Evolutionary conservation across 23 tunicate genomes (phyloP), one percentile per base, ranked within the genome.

Genomic region (Styela clava): DNA sequence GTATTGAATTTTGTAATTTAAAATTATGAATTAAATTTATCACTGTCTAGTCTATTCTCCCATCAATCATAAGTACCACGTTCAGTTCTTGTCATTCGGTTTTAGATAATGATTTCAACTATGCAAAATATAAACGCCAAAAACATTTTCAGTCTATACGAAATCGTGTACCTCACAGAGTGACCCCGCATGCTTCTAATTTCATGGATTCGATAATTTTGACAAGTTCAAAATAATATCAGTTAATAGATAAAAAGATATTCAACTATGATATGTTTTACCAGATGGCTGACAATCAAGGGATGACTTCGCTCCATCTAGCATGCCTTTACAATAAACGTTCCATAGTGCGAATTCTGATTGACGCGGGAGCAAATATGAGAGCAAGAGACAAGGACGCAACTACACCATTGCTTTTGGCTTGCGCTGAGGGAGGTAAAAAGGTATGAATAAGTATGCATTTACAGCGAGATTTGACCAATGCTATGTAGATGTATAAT

Each of bases 351-450:
- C 68, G 61, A n/a, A 72, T 88, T 16, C 84, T 93, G 7, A 36
- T 93, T 74, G 98, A 93, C 3, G 84, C 86, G 2, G 88, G 96
- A 35, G 88, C 99, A 1, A 83, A 83, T 34, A 72, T 95, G 74
- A 65, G 89, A 52, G 83, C 88, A 72, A 83, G 83, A 83, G 99
- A 95, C 82, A 89, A 89, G 33, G 99, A 95, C 69, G 67, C 79
- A 85, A 95, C 99, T 18, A 95, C 99, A 1, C 95, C 95, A 2
- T 79, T 95, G 25, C 99, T 88, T 72, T 69, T 95, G 36, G 99
- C 93, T 3, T 89, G 91, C 52, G 99, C 95, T 16, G 95, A 95
- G 86, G 99, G 99, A 16, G 69, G 86, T 63, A 64, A 68, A 28
- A 80, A 82, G 79, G 98, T 94, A 73, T 73, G 61, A 44, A 5